Conservation (phyloP, 2,113 vertebrate species). For the Hypomesus transpacificus region DNA sequence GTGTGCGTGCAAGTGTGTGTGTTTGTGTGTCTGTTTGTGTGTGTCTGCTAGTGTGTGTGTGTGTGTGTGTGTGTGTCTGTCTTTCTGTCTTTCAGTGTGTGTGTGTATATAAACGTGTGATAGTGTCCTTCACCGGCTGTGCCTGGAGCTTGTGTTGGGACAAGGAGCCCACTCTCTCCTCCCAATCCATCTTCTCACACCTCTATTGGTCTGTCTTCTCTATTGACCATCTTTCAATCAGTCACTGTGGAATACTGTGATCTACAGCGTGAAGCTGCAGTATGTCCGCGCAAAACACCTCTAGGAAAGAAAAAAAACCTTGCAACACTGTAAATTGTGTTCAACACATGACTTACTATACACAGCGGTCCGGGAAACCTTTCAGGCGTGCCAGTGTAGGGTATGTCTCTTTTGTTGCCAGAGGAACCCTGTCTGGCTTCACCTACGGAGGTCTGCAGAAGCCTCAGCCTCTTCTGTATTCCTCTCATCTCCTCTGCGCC, state of each 20-base stretch:
- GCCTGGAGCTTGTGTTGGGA: conserved; percentile 16
- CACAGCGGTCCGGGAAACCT: neutral
- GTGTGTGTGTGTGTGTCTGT: conserved; percentile 4
- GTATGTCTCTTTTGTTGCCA: neutral
- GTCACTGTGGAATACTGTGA: conserved; percentile 3
- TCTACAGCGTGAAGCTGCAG: neutral
- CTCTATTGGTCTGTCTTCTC: conserved; percentile 14
- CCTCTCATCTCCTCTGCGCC: conserved; percentile 7
- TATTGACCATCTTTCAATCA: conserved; percentile 15
- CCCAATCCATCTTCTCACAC: neutral
- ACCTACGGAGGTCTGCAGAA: neutral
- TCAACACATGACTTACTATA: neutral
- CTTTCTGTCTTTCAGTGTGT: neutral
- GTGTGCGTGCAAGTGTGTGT: neutral
- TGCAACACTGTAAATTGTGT: neutral
- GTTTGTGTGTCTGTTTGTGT: neutral
- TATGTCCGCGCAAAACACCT: neutral
- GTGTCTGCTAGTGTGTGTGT: neutral
- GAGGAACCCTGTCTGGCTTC: neutral
- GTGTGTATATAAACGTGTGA: conserved; percentile 7
- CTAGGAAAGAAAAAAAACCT: neutral
- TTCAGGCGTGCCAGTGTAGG: neutral
- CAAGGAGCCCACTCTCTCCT: conserved; percentile 13
- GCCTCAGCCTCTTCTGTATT: conserved; percentile 8
- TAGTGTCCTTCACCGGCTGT: conserved; percentile 27